Evolutionary conservation across 2,113 vertebrate genomes (phyloP).

Genomic region (Sardina pilchardus): DNA sequence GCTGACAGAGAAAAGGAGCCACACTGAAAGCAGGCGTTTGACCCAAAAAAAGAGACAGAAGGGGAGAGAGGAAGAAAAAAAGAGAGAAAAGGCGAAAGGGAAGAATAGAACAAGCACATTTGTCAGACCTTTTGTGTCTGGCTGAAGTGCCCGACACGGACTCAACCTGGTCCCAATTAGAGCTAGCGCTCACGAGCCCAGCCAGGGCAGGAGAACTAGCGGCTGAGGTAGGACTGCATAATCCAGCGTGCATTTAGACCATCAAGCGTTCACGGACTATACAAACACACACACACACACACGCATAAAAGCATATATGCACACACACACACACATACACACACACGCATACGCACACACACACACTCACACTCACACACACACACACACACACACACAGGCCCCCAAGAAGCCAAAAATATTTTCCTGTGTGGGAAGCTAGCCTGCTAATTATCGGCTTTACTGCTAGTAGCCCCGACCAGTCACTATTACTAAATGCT

Average conservation of each 20-base stretch:
- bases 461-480: not conserved
- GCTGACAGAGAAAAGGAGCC: conserved; percentile 33
- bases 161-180: conserved; percentile 1
- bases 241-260: not conserved
- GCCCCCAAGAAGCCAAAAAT: not conserved
- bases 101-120: not conserved
- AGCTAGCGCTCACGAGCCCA: not conserved
- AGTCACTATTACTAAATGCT: not conserved
- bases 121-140: not conserved
- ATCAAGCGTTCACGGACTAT: not conserved
- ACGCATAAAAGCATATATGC: not conserved
- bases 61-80: conserved; percentile 17
- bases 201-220: not conserved
- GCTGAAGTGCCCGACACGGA: not conserved
- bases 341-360: not conserved
- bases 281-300: conserved; percentile 7
- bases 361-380: not conserved
- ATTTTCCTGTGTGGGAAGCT: not conserved
- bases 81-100: not conserved
- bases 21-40: no score
- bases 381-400: not conserved
- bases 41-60: not conserved
- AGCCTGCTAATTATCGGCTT: not conserved
- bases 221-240: not conserved
- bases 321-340: not conserved